phyloP scores from a whole-genome alignment of 2,888 invertebrate species.

The Drosophila diplacantha region DNA sequence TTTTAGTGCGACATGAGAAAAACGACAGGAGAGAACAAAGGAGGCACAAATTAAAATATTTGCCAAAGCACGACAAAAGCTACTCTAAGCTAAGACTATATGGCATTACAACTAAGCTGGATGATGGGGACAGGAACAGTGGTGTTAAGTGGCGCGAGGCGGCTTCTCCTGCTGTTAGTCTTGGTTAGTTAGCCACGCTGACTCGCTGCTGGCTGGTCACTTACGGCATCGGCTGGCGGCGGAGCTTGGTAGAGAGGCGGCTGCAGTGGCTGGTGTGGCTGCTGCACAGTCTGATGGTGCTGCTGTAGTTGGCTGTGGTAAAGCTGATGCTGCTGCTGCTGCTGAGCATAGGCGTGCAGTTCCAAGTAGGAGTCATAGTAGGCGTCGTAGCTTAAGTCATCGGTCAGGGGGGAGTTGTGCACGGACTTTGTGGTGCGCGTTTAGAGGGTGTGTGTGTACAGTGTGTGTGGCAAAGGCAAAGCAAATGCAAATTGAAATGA shows the following conservation, averaged over 20 bases:
- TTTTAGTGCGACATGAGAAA: conserved; percentile 20
- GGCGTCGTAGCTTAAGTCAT: conserved; percentile 64
- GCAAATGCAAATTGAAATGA: conserved; percentile 48
- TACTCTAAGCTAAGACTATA: conserved; percentile 27
- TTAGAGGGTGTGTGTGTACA: conserved; percentile 31
- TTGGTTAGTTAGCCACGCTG: conserved; percentile 52
- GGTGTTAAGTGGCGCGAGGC: conserved; percentile 18
- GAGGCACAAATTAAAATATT: conserved; percentile 50
- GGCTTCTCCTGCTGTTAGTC: conserved; percentile 25
- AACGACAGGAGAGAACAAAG: conserved; percentile 44
- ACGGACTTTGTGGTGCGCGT: conserved; percentile 41
- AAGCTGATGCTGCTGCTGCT: conserved; percentile 47
- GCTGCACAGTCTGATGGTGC: conserved; percentile 31
- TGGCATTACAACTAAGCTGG: conserved; percentile 42
- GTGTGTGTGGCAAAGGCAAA: conserved; percentile 37
- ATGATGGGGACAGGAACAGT: conserved; percentile 9
- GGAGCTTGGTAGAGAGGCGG: conserved; percentile 63
- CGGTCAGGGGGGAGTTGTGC: conserved; percentile 60
- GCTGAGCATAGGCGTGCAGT: conserved; percentile 64
- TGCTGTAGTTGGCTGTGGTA: conserved; percentile 43
- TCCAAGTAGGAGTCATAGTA: conserved; percentile 72
- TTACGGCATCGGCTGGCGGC: conserved; percentile 70
- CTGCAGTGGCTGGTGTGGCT: conserved; percentile 34
- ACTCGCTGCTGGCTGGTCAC: conserved; percentile 41
- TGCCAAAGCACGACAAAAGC: conserved; percentile 28